Evolutionary conservation across 2,113 vertebrate genomes (phyloP).

Genomic region (Percina caprodes): DNA sequence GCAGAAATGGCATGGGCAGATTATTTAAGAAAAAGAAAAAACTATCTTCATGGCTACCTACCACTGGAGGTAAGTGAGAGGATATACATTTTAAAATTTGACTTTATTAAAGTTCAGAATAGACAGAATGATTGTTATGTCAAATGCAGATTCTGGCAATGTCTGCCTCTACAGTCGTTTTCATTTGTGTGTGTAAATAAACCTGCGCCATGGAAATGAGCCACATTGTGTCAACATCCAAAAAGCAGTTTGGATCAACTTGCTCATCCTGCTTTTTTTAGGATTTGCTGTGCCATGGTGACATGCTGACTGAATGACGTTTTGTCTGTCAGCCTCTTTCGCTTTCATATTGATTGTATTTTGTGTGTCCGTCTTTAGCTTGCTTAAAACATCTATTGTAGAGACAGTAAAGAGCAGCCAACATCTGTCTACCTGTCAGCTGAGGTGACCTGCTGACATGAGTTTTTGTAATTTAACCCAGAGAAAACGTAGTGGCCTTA

Average conservation of each 20-base stretch:
- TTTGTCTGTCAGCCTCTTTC: neutral
- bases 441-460: conserved; percentile 20
- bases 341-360: conserved; percentile 5
- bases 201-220: conserved; percentile 77
- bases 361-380: conserved; percentile 4
- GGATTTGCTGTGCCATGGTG: conserved; percentile 1
- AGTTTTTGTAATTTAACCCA: conserved; percentile 38
- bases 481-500: conserved; percentile 25
- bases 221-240: conserved; percentile 67
- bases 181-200: conserved; percentile 85
- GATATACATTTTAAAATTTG: neutral
- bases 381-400: conserved; percentile 13
- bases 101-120: conserved; percentile 15
- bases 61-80: neutral
- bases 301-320: conserved; percentile 10
- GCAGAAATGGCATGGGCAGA: neutral
- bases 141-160: conserved; percentile 35
- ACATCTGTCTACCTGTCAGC: conserved; percentile 44
- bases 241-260: conserved; percentile 70
- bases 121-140: conserved; percentile 22
- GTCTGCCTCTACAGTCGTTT: conserved; percentile 45
- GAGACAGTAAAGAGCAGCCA: conserved; percentile 11
- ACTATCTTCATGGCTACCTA: neutral
- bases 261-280: conserved; percentile 53
- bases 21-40: neutral